A percentile compares a stretch with the other conserved stretches of the same genome.
phyloP scores from a whole-genome alignment of 2,113 vertebrate species.

The Plotosus lineatus region DNA sequence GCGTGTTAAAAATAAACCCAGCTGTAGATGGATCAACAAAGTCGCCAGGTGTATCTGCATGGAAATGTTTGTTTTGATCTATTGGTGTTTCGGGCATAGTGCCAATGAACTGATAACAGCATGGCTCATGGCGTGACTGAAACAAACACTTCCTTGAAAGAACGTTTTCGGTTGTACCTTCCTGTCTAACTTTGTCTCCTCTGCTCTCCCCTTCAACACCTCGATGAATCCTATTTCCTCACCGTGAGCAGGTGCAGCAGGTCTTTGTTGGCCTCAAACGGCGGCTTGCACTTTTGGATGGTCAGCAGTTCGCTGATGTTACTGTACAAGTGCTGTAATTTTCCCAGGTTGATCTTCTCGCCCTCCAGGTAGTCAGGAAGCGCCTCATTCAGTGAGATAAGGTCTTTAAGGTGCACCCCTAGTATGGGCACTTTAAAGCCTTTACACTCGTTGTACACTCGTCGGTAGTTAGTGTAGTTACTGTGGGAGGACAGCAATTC shows the following conservation, averaged over 20 bases:
- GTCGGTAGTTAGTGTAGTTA: constrained; percentile 85
- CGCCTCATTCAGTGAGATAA: constrained; percentile 85
- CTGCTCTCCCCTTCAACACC: neutral
- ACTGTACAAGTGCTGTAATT: constrained; percentile 84
- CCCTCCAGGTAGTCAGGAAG: constrained; percentile 80
- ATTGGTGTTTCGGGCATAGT: constrained; percentile 2
- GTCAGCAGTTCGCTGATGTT: constrained; percentile 81
- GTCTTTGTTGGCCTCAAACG: constrained; percentile 84
- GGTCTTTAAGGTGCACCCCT: constrained; percentile 89
- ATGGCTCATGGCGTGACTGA: constrained; percentile 18
- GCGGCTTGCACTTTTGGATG: constrained; percentile 75
- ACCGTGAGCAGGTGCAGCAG: constrained; percentile 88
- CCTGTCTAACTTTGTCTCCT: neutral
- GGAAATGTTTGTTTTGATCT: constrained; percentile 14
- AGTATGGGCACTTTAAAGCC: constrained; percentile 88
- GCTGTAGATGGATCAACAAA: neutral
- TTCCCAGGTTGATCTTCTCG: constrained; percentile 84
- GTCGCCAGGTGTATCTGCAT: neutral
- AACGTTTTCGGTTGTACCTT: neutral
- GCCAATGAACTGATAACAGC: neutral
- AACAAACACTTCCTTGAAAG: constrained; percentile 43
- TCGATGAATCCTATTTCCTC: constrained; percentile 16
- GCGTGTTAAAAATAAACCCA: constrained; percentile 23
- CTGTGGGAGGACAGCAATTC: constrained; percentile 84
- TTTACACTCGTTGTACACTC: constrained; percentile 75